Base-by-base conservation (phyloP, 2,113 vertebrate species). In the Saguinus imperator region DNA sequence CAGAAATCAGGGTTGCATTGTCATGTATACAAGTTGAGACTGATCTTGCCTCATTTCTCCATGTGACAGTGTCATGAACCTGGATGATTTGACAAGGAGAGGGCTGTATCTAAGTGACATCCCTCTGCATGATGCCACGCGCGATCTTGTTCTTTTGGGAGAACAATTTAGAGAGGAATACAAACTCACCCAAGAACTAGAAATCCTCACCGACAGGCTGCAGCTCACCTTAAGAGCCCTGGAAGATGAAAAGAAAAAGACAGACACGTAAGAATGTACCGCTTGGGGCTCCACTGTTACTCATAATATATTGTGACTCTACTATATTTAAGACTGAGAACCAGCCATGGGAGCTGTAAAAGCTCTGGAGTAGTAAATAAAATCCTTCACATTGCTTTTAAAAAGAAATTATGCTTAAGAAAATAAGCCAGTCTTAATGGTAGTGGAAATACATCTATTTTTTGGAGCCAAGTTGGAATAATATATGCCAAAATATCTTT, bases 171-270 rank as follows among this genome's bases (percentile, higher is more conserved):
- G 99, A 85, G 99, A 99, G 98, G 99, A 99, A 97, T 99, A 99
- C 98, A 99, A 99, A 94, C 98, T 99, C 96, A 99, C 99, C 6
- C 99, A 99, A 93, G 99, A 99, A 98, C 98, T 99, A 92, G 99
- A 99, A 97, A 99, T 99, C 97, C 98, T 99, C 91, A 99, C 99
- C 0, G 99, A 99, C 97, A 99, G 99, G 52, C 99, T 99, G 95
- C 99, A 99, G 98, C 99, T 99, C 98, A 99, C 99, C 0, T 98
- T 99, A 37, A 98, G 99, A 81, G 99, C 99, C 4, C 97, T 99
- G 97, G 99, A 99, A 97, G 99, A 99, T 68, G 99, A 99, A 97
- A 99, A 99, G 98, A 99, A 99, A 97, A 99, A 99, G 98, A 99
- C 99, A 68, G 99, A 99, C 98, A 99, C 99, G 99, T 99, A 98